Evolutionary conservation across 2,113 vertebrate genomes (phyloP).

Genomic region (Pimephales promelas): DNA sequence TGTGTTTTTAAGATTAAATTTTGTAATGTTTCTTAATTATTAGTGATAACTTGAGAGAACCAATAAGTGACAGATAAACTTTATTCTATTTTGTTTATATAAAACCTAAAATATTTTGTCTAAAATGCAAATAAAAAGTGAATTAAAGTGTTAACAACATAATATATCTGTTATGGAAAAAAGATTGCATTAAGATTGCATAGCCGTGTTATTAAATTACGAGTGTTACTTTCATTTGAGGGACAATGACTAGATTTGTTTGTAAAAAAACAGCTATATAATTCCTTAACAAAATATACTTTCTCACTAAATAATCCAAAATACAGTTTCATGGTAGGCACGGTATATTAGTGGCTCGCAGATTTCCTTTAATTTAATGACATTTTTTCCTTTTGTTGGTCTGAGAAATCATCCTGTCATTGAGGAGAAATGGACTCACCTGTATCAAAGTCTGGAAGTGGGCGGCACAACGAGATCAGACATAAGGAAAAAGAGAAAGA

Average conservation of each 20-base stretch:
- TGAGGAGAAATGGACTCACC: constrained; percentile 63
- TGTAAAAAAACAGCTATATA: not conserved
- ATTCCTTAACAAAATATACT: not conserved
- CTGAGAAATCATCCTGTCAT: not conserved
- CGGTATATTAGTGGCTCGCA: not conserved
- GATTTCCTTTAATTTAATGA: not conserved
- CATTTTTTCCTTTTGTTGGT: no score
- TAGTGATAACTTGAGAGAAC: no score
- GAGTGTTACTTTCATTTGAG: not conserved
- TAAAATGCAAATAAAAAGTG: no score
- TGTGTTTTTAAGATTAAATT: no score
- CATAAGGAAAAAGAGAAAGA: constrained; percentile 34
- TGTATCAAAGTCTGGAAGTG: constrained; percentile 75
- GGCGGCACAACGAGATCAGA: not conserved
- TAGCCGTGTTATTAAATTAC: not conserved
- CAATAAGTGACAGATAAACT: no score
- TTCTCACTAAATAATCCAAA: not conserved
- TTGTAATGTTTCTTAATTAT: no score
- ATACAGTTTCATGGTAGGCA: not conserved
- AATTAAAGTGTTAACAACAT: no score
- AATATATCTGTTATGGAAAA: no score
- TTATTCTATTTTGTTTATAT: no score
- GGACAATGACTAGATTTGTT: not conserved
- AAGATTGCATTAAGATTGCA: no score
- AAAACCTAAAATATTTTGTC: no score